phyloP scores from a whole-genome alignment of 1,140 invertebrate genomes.

The Drosophila fuyamai region DNA sequence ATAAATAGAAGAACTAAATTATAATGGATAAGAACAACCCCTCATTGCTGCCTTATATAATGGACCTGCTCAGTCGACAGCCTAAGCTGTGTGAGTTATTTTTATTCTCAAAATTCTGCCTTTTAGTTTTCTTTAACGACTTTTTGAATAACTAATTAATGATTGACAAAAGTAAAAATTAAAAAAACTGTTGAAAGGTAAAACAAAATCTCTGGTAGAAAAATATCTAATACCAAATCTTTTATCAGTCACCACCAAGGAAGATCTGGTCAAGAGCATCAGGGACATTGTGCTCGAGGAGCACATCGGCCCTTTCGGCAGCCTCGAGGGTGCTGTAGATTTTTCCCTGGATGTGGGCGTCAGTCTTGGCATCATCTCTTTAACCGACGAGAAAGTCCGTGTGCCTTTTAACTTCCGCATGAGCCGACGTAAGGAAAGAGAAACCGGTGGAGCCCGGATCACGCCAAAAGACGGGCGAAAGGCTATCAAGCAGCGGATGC shows the following conservation, averaged over 20 bases:
- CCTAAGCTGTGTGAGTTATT: slow-evolving; percentile 27
- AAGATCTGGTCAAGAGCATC: slow-evolving; percentile 15
- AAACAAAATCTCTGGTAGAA: too few relatives aligned
- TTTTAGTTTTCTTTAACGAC: too few relatives aligned
- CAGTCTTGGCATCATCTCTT: slow-evolving; percentile 36
- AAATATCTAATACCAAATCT: too few relatives aligned
- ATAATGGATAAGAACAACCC: slow-evolving; percentile 35
- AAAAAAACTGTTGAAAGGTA: too few relatives aligned
- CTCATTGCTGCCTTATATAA: slow-evolving; percentile 41
- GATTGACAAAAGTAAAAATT: too few relatives aligned
- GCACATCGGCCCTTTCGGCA: slow-evolving; percentile 22
- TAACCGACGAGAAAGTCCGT: slow-evolving; percentile 9
- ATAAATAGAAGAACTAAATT: slow-evolving; percentile 40
- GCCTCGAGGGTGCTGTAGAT: slow-evolving; percentile 34
- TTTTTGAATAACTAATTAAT: too few relatives aligned
- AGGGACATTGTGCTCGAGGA: slow-evolving; percentile 16
- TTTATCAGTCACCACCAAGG: slow-evolving; percentile 18
- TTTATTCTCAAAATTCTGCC: background rate
- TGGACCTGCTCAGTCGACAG: slow-evolving; percentile 46
- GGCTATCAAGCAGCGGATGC: background rate
- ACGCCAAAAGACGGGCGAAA: background rate
- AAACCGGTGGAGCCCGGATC: background rate
- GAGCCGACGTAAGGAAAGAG: background rate
- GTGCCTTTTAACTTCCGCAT: slow-evolving; percentile 6
- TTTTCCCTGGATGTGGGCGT: slow-evolving; percentile 42